Evolutionary conservation across 92 coral and sea anemone species (phyloP).

Genomic region (Paragorgia papillata): DNA sequence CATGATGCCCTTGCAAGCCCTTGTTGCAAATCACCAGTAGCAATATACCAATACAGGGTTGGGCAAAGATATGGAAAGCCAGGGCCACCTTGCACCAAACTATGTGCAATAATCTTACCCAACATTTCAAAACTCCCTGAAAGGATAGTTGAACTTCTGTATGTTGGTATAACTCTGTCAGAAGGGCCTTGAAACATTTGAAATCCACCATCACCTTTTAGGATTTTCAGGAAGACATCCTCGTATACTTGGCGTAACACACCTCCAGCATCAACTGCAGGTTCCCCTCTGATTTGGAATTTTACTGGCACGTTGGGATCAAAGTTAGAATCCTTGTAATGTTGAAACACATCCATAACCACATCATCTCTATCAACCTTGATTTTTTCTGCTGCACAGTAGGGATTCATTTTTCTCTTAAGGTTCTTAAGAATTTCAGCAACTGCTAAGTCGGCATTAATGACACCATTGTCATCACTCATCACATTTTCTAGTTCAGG

Average conservation of each 20-base stretch:
- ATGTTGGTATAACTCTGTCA: slow-evolving; percentile 28
- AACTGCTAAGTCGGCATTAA: slow-evolving; percentile 30
- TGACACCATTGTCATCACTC: neutral
- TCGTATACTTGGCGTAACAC: slow-evolving; percentile 53
- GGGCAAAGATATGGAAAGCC: slow-evolving; percentile 65
- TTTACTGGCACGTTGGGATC: slow-evolving; percentile 44
- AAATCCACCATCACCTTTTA: slow-evolving; percentile 43
- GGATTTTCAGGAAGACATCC: slow-evolving; percentile 31
- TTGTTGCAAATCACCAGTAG: slow-evolving; percentile 59
- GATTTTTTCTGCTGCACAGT: slow-evolving; percentile 44
- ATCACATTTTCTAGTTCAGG: slow-evolving; percentile 1
- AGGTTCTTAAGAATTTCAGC: slow-evolving; percentile 46
- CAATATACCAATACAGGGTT: slow-evolving; percentile 52
- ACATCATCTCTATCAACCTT: slow-evolving; percentile 61
- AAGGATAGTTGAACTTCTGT: slow-evolving; percentile 49
- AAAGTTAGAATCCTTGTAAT: slow-evolving; percentile 49
- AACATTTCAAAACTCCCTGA: slow-evolving; percentile 50
- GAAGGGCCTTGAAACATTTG: slow-evolving; percentile 43
- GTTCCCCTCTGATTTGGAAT: slow-evolving; percentile 44
- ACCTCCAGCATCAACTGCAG: slow-evolving; percentile 59
- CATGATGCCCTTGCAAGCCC: slow-evolving; percentile 54
- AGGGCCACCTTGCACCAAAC: slow-evolving; percentile 45
- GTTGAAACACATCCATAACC: slow-evolving; percentile 58
- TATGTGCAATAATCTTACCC: slow-evolving; percentile 56
- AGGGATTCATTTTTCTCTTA: slow-evolving; percentile 43